Base-by-base conservation (phyloP, 1,140 invertebrate species). In the Aleiodes sp. region DNA sequence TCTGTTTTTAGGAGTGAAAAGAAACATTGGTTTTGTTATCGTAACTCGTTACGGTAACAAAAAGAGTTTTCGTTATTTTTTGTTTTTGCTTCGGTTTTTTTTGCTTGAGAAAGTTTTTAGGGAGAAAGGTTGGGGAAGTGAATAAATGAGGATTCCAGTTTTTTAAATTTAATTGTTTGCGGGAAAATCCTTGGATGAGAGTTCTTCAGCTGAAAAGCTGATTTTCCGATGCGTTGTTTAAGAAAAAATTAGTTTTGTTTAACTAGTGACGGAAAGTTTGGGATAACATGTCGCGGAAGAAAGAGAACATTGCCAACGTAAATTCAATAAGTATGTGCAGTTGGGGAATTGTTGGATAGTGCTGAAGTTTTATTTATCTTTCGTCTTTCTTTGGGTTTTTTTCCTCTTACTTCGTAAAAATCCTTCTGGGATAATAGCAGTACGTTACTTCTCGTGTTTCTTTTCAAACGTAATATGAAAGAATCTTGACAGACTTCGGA, bases 371-470 rank as follows among this genome's bases (percentile, higher is more conserved):
- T n/a, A 1, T 2, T 7, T 16, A 14, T 43, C n/a, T n/a, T n/a
- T n/a, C n/a, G n/a, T n/a, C n/a, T n/a, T n/a, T n/a, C n/a, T n/a
- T n/a, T n/a, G n/a, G n/a, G n/a, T 43, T 16, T 14, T 43, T 43
- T 43, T 43, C n/a, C 39, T 16, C 33, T 4, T 10, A 16, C n/a
- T n/a, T n/a, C 19, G 39, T 3, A 43, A 16, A 43, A 43, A 16
- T 43, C 39, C 39, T 43, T 43, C 39, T 43, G 39, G n/a, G 39
- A 43, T 43, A n/a, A n/a, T n/a, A n/a, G n/a, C n/a, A n/a, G n/a
- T n/a, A n/a, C n/a, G 39, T 14, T 43, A 16, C 39, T 16, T 43
- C n/a, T 43, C 39, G 14, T 43, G 39, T 43, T 16, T 43, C 39
- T 16, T 43, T 43, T 43, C 39, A 43, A 43, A 43, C 1, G 39